phyloP scores from a whole-genome alignment of 2,113 vertebrate genomes.

The Pedionomus torquatus region DNA sequence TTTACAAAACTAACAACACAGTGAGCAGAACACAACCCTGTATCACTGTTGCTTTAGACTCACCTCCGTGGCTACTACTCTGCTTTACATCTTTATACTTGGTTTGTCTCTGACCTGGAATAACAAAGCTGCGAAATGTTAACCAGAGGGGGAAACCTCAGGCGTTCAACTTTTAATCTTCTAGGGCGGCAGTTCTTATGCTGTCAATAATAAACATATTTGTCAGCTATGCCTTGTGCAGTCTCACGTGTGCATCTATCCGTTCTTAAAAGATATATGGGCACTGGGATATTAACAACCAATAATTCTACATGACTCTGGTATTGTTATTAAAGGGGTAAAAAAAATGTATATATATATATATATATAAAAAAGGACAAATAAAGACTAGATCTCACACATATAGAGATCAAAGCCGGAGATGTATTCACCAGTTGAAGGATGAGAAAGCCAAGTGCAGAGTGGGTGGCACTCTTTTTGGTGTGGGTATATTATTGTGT shows the following conservation, averaged over 20 bases:
- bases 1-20: neutral
- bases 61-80: neutral
- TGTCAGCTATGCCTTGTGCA: neutral
- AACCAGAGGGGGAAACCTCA: neutral
- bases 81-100: neutral
- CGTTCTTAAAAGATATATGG: neutral
- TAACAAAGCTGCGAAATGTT: conserved; percentile 32
- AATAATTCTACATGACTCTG: neutral
- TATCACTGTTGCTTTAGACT: neutral
- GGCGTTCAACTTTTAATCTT: conserved; percentile 25
- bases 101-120: conserved; percentile 30
- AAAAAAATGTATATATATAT: too few species aligned
- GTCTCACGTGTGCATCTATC: neutral
- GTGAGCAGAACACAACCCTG: neutral
- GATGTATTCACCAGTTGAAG: neutral
- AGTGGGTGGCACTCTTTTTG: conserved; percentile 49
- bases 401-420: neutral
- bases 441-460: neutral
- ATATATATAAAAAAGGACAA: fast-evolving
- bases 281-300: neutral
- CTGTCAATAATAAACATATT: conserved; percentile 39
- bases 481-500: neutral
- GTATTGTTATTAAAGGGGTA: neutral
- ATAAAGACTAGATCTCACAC: neutral
- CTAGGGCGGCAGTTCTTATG: neutral